Evolutionary conservation across 2,888 invertebrate species (phyloP).

Genomic region (Rhingia rostrata): DNA sequence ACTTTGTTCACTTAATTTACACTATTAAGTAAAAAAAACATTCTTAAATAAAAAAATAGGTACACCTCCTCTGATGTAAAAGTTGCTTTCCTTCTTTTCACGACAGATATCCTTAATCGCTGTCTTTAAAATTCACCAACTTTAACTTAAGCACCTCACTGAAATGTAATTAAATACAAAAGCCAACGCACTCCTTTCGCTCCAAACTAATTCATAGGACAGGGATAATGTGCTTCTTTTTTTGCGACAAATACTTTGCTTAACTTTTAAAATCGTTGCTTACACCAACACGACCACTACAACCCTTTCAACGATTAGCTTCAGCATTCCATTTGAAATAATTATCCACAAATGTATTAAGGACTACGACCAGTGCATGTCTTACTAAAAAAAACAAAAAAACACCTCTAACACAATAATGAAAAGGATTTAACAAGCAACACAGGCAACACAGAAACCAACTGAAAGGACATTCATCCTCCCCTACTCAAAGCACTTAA

Average conservation of each 20-base stretch:
- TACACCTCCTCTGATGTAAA: too few species aligned
- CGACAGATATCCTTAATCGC: not conserved
- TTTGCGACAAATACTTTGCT: conserved; percentile 3
- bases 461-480: conserved; percentile 1
- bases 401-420: conserved; percentile 6
- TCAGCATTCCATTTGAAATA: conserved; percentile 30
- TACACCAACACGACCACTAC: not conserved
- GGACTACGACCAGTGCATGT: not conserved
- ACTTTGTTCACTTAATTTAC: too few species aligned
- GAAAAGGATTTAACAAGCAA: conserved; percentile 32
- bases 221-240: conserved; percentile 4
- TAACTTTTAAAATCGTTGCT: not conserved
- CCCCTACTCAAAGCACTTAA: conserved; percentile 4
- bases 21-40: too few species aligned
- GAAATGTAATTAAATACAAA: conserved; percentile 37
- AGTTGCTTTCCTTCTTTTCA: not conserved
- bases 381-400: not conserved
- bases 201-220: not conserved
- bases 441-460: too few species aligned
- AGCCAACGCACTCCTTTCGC: not conserved
- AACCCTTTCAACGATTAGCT: conserved; percentile 7
- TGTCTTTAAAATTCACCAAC: conserved; percentile 1
- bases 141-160: conserved; percentile 32
- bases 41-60: too few species aligned
- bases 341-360: conserved; percentile 27